These are phyloP conservation scores for Synergus itoensis DNA, from an alignment of 2,888 invertebrate genomes.

Conservation along the genomic window DNA sequence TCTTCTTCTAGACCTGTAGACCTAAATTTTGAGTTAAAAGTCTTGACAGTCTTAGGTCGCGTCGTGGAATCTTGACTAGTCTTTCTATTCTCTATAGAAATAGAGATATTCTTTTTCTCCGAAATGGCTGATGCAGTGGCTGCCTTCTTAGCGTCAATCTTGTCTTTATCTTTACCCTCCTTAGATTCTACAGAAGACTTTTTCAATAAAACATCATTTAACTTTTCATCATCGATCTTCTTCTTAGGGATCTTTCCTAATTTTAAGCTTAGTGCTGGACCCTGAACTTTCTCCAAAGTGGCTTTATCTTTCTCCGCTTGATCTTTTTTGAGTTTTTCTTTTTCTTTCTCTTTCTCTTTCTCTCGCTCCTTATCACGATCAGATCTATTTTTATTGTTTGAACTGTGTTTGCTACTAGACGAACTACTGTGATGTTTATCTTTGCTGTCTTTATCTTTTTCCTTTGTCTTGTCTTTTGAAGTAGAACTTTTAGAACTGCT, in stretches of 20 bases:
- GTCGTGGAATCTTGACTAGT: slow-evolving; percentile 81
- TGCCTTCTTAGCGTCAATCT: slow-evolving; percentile 71
- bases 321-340: slow-evolving; percentile 77
- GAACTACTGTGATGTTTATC: slow-evolving; percentile 66
- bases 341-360: slow-evolving; percentile 74
- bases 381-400: slow-evolving; percentile 65
- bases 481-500: slow-evolving; percentile 71
- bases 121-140: slow-evolving; percentile 59
- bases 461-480: slow-evolving; percentile 69
- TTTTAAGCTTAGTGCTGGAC: slow-evolving; percentile 84
- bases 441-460: slow-evolving; percentile 67
- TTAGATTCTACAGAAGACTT: slow-evolving; percentile 71
- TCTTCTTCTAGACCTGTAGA: slow-evolving; percentile 95
- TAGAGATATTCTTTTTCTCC: slow-evolving; percentile 86
- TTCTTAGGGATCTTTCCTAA: slow-evolving; percentile 90
- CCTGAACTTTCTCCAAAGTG: slow-evolving; percentile 83
- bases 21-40: slow-evolving; percentile 93
- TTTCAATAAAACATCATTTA: slow-evolving; percentile 60
- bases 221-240: slow-evolving; percentile 78
- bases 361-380: slow-evolving; percentile 70
- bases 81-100: slow-evolving; percentile 90
- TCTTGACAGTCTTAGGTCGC: slow-evolving; percentile 94
- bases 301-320: slow-evolving; percentile 85
- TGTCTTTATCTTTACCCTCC: slow-evolving; percentile 73
- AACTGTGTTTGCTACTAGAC: slow-evolving; percentile 43